Percentiles rank a stretch among this genome's conserved stretches.
Conservation (phyloP, 2,888 invertebrate genomes). For the Orchestes rusci region DNA sequence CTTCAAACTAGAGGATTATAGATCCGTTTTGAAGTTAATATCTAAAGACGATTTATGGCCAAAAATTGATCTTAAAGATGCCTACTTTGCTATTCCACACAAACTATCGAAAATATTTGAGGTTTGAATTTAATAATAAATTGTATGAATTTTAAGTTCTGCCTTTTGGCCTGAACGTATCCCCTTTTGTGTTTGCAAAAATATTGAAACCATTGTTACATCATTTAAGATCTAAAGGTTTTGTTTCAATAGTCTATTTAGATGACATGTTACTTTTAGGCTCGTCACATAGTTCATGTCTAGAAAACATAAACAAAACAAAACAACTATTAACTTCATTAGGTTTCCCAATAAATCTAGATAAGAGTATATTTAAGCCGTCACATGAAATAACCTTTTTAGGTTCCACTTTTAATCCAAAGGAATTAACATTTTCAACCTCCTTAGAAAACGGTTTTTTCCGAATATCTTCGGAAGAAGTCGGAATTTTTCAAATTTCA, state of each 20-base stretch:
- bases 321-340: too few species aligned
- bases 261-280: too few species aligned
- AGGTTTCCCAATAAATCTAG: too few species aligned
- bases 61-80: conserved; percentile 19
- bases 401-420: conserved; percentile 1
- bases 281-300: too few species aligned
- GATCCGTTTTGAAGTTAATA: conserved; percentile 24
- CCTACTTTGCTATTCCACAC: not conserved
- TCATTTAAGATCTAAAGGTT: not conserved
- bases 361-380: too few species aligned
- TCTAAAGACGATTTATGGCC: conserved; percentile 15
- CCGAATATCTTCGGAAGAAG: too few species aligned
- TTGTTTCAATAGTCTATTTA: too few species aligned
- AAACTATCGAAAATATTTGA: not conserved
- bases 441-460: not conserved
- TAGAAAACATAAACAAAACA: too few species aligned
- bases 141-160: not conserved
- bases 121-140: not conserved
- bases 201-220: not conserved
- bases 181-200: conserved; percentile 1
- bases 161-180: not conserved
- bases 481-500: too few species aligned
- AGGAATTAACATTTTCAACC: conserved; percentile 3
- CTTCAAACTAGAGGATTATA: conserved; percentile 31
- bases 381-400: too few species aligned